These are phyloP conservation scores for Omphaloscelis lunosa DNA, from an alignment of 2,888 invertebrate species.

Conservation along the genomic window DNA sequence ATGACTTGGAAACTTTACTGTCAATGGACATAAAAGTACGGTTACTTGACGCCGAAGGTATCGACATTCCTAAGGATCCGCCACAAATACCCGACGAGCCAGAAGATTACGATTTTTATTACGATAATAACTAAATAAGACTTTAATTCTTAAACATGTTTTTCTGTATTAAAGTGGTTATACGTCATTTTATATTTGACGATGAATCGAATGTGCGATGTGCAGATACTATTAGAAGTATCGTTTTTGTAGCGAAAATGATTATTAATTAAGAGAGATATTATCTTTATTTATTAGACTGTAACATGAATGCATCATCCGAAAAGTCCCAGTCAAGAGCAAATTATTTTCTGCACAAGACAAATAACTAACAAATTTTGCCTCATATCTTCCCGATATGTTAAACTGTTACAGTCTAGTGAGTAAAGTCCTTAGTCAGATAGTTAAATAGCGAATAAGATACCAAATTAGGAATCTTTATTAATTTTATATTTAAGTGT, in stretches of 20 bases:
- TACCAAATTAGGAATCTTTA: slow-evolving; percentile 54
- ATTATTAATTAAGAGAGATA: slow-evolving; percentile 43
- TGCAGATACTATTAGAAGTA: slow-evolving; percentile 23
- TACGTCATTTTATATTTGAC: slow-evolving; percentile 33
- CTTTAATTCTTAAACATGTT: slow-evolving; percentile 34
- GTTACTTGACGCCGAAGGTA: slow-evolving; percentile 97
- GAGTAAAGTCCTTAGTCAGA: slow-evolving; percentile 31
- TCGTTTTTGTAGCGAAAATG: slow-evolving; percentile 40
- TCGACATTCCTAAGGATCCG: slow-evolving; percentile 97
- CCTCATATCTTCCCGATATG: not conserved
- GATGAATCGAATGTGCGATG: slow-evolving; percentile 15
- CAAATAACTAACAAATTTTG: not conserved
- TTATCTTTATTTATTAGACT: slow-evolving; percentile 33
- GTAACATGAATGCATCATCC: slow-evolving; percentile 21
- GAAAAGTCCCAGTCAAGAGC: not conserved
- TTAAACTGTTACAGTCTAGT: slow-evolving; percentile 23
- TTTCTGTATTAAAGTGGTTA: slow-evolving; percentile 28
- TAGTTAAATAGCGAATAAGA: slow-evolving; percentile 44
- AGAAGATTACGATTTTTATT: slow-evolving; percentile 97
- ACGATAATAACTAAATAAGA: slow-evolving; percentile 91
- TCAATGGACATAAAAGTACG: slow-evolving; percentile 99
- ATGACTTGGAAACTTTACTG: slow-evolving; percentile 97
- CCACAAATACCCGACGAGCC: slow-evolving; percentile 98
- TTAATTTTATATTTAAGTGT: slow-evolving; percentile 27
- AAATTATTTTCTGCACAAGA: slow-evolving; percentile 7